Evolutionary conservation across 2,888 invertebrate genomes (phyloP), one percentile per base, ranked within the genome.

Genomic region (Leuctra nigra): DNA sequence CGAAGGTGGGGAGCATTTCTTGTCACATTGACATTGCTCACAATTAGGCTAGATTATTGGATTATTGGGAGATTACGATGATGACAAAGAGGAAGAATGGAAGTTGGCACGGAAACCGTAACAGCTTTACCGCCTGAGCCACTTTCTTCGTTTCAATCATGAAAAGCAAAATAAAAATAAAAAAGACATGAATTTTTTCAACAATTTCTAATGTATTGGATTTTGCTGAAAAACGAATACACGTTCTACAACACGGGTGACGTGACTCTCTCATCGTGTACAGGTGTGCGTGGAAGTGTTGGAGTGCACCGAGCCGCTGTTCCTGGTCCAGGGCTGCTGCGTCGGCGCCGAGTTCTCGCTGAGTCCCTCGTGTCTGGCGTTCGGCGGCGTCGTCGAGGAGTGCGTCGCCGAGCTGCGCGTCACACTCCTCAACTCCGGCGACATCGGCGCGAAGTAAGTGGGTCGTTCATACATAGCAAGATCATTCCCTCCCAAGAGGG

Each of bases 341-440:
- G 68, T 77, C 9, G 77, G 74, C 11, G 69, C 76, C 39, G 74
- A 77, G 59, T 75, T 78, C 63, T 66, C 65, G 7, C 68, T 82
- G 20, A 77, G 76, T 63, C 71, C 73, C 25, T 67, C 67, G n/a
- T 66, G 71, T 18, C 66, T 81, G 36, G 70, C 75, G 9, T 81
- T 81, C 62, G 77, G 77, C n/a, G 73, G 74, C 33, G 73, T 80
- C 1, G 72, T 76, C 6, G 69, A 74, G 59, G 73, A 75, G 16
- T 76, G 73, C 57, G 66, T 66, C 18, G 69, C 68, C 38, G 69
- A 71, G 7, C 65, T 73, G 25, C 75, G 71, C 62, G 66, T 80
- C 22, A 65, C 75, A 29, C 68, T 82, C 63, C 68, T 68, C 48
- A 82, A 82, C 67, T 72, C 69, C 6, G 81, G 82, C 2, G 80